Base-by-base conservation (phyloP, 2,888 invertebrate genomes). In the Cryptocephalus primarius region DNA sequence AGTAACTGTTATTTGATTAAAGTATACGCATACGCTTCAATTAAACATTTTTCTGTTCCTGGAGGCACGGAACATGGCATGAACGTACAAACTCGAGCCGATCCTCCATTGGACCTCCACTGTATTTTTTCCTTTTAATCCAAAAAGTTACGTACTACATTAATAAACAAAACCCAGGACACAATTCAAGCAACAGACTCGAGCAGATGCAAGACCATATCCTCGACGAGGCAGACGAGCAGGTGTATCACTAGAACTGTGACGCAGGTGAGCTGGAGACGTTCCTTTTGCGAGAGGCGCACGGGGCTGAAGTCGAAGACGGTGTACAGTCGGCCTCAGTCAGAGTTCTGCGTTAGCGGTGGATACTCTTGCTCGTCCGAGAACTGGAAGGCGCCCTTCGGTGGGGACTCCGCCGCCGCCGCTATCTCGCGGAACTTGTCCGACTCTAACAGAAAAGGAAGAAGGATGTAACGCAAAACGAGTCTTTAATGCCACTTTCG, bases 311-410 rank as follows among this genome's bases (percentile, higher is more conserved):
- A 40, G 10, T n/a, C 12, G n/a, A 40, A 40, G 10, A 40, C 11
- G 39, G 40, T 40, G 14, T 43, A 41, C 14, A 40, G 46, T 47
- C 41, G 46, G 46, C 57, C 61, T 73, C 71, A 76, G 64, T 77
- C 77, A 51, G 73, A 73, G 57, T 73, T 73, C 62, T 80, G 79
- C 46, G 78, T 80, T 63, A 88, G 82, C 53, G 89, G 88, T 58
- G 89, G 89, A 72, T 88, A 89, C 74, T 89, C 88, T 55, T 77
- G 73, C 56, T 85, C 87, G 72, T 89, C 88, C 66, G 85, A 83
- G 69, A 89, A 78, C 66, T 85, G 83, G 71, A 84, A 82, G 55
- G 76, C 72, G 48, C 78, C 80, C 62, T 79, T 79, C 48, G 83
- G 78, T 78, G 85, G 83, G 42, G 79, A 75, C 67, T 83, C 82